Base-by-base conservation (phyloP, 2,888 invertebrate species). In the Drosophila paramelanica region DNA sequence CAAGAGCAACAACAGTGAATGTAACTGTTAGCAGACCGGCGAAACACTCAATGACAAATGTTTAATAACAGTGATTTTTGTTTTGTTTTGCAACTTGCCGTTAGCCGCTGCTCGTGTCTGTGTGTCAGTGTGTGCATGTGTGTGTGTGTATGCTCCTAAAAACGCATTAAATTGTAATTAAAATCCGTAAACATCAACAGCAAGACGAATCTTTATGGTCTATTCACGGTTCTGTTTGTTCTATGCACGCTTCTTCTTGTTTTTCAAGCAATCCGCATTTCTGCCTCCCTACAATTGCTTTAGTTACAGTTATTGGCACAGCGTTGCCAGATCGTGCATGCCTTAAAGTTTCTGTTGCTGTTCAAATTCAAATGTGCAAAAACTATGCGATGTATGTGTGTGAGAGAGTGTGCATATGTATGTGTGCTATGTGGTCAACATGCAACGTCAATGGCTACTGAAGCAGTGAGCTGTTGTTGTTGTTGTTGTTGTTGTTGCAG, bases 381-480 rank as follows among this genome's bases (percentile, higher is more conserved):
- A 81, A 78, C 83, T 65, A 73, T 66, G 64, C 60, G 25, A n/a
- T 33, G 41, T 20, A 10, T 25, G 36, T n/a, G 38, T 57, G 45
- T 33, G n/a, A 61, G 49, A 45, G 27, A 4, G 13, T 17, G 23
- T 64, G 36, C 42, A 46, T 47, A 7, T 55, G 39, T 45, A 8
- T 67, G 50, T 55, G 17, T 66, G 43, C 62, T 55, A 56, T 57
- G 27, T 74, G 68, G 51, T 65, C 75, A 67, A 79, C 82, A 72
- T 85, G 81, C 85, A 86, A 73, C 71, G 73, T 45, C 55, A 74
- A 60, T 67, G 71, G 62, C 72, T 49, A 67, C 57, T 77, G 67
- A 65, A 79, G 59, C 74, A 33, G 39, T 58, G 56, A 52, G 36
- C 38, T 61, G n/a, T 36, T 57, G 49, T 36, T 51, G 64, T 33